Evolutionary conservation across 1,140 invertebrate genomes (phyloP).

Genomic region (Saccostrea echinata): DNA sequence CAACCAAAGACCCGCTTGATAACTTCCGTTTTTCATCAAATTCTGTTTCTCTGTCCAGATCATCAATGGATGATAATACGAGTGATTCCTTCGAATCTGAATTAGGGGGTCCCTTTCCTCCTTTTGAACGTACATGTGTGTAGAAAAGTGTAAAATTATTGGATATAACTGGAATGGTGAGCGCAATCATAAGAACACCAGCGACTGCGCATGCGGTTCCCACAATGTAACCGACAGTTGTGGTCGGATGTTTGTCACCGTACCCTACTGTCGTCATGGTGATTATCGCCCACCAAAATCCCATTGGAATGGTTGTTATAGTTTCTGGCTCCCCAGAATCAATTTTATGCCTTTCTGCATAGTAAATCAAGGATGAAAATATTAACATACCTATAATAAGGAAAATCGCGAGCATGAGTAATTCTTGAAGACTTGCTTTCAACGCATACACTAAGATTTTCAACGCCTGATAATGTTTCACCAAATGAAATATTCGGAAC

Average conservation of each 20-base stretch:
- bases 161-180: slow-evolving; percentile 78
- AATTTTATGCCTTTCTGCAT: slow-evolving; percentile 89
- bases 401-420: slow-evolving; percentile 94
- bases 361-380: slow-evolving; percentile 98
- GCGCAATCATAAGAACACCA: slow-evolving; percentile 74
- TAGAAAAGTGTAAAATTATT: slow-evolving; percentile 78
- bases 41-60: slow-evolving; percentile 56
- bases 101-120: slow-evolving; percentile 50
- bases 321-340: slow-evolving; percentile 64
- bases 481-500: slow-evolving; percentile 78
- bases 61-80: slow-evolving; percentile 52
- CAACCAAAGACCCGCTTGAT: slow-evolving; percentile 69
- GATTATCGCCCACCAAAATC: slow-evolving; percentile 83
- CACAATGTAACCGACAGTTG: slow-evolving; percentile 82
- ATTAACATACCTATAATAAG: slow-evolving; percentile 98
- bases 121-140: slow-evolving; percentile 72
- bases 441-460: slow-evolving; percentile 77
- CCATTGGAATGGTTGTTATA: slow-evolving; percentile 77
- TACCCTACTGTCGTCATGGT: slow-evolving; percentile 83
- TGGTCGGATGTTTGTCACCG: slow-evolving; percentile 77
- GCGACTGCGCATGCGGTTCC: slow-evolving; percentile 75
- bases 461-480: slow-evolving; percentile 76
- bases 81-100: slow-evolving; percentile 39
- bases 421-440: slow-evolving; percentile 76
- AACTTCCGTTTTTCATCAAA: slow-evolving; percentile 62